Base-by-base conservation (phyloP, 2,113 vertebrate species). In the Pollimyrus isidori region DNA sequence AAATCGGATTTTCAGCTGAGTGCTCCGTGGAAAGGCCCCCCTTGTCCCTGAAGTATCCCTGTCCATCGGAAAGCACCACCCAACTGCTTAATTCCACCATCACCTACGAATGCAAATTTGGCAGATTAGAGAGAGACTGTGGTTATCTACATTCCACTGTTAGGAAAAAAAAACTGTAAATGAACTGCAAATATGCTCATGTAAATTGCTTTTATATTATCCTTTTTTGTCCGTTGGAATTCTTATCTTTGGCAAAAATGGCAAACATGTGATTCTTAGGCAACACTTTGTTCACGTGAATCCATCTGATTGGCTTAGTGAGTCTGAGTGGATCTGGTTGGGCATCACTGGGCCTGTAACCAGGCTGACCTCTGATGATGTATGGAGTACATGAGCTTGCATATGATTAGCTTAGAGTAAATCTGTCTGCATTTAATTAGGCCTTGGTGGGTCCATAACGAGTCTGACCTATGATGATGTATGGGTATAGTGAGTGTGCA, bases 1-100 rank as follows among this genome's bases (percentile, higher is more conserved):
- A 89, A 93, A 89, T 87, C 91, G 93, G 92, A 94, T 95, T 95
- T 94, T 92, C 91, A 93, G 93, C 91, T 91, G 94, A 94, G 94
- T 92, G 93, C 94, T 93, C 91, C 91, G 92, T 93, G 91, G 93
- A 91, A 92, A 69, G 19, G 19, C 90, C 89, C 86, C 90, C 89
- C 89, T 53, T 90, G 90, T 85, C 58, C 65, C 45, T 65, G 53
- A 62, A 58, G 48, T 45, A 17, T 23, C 56, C 56, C 80, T 21
- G 39, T 73, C 62, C 42, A 23, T 56, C 39, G 23, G 50, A 85
- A 84, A 53, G 35, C 50, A 3, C 52, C 39, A 42, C 62, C 10
- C 73, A 4, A 5, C 76, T 26, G 76, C 1, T 23, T 30, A 53
- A 53, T 7, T 7, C 88, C 48, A 42, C 19, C 21, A 21, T 35